These are phyloP conservation scores for Cataglyphis cursor DNA, from an alignment of 2,888 invertebrate genomes.

Conservation along the genomic window DNA sequence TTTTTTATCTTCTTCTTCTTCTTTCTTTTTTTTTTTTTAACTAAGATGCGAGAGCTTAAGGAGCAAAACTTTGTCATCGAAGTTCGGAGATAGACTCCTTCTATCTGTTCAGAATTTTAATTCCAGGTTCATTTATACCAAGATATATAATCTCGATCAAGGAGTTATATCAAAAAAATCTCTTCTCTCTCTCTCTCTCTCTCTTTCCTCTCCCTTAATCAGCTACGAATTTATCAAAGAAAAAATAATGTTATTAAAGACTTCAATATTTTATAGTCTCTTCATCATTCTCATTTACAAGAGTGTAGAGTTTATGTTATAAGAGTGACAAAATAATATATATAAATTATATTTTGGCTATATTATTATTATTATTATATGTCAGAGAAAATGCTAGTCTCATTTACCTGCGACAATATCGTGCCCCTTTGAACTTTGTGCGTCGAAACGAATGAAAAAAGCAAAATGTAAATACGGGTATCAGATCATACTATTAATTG, in stretches of 20 bases:
- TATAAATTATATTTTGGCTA: neutral
- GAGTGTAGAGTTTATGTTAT: neutral
- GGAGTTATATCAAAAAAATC: neutral
- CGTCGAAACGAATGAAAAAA: constrained; percentile 21
- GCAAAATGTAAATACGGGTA: constrained; percentile 37
- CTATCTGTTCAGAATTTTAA: neutral
- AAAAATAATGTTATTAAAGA: constrained; percentile 14
- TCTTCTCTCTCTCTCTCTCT: no score
- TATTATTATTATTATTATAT: neutral
- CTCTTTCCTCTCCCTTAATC: neutral
- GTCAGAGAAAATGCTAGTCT: neutral
- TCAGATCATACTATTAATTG: constrained; percentile 25
- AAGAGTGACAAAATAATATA: neutral
- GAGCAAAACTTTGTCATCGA: neutral
- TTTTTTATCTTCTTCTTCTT: neutral
- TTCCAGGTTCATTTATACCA: neutral
- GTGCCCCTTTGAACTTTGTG: constrained; percentile 22
- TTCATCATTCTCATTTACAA: neutral
- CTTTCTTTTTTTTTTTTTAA: neutral
- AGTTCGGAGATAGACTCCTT: constrained; percentile 11
- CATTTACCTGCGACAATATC: neutral
- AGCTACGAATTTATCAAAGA: neutral
- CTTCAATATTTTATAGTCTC: neutral
- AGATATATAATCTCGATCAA: constrained; percentile 23
- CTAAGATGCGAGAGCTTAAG: neutral